Percentiles rank a stretch among this genome's conserved stretches.
Conservation (phyloP, 2,113 vertebrate species). For the Xiphias gladius region DNA sequence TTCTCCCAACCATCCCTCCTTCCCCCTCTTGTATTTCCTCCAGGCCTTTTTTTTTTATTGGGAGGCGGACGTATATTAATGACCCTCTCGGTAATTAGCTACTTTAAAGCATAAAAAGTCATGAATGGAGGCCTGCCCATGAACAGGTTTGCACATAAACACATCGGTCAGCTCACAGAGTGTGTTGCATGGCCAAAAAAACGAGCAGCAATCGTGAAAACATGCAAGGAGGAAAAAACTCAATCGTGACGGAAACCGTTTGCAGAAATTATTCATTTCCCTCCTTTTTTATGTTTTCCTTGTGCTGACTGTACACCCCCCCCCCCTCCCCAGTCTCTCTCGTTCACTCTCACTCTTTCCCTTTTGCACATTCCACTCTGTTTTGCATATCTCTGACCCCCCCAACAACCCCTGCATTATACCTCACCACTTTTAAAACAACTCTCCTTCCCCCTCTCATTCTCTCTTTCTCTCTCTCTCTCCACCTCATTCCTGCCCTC, state of each 20-base stretch:
- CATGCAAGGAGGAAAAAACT: constrained; percentile 64
- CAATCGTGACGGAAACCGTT: constrained; percentile 79
- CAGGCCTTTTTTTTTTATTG: constrained; percentile 36
- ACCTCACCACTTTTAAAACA: constrained; percentile 75
- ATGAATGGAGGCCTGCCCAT: constrained; percentile 68
- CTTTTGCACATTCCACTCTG: constrained; percentile 74
- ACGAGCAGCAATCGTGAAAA: constrained; percentile 68
- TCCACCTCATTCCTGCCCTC: constrained; percentile 66
- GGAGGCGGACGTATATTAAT: constrained; percentile 57
- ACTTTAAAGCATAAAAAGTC: constrained; percentile 64
- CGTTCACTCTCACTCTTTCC: constrained; percentile 74
- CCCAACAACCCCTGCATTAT: constrained; percentile 37
- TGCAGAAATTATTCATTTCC: constrained; percentile 85
- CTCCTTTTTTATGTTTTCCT: constrained; percentile 83
- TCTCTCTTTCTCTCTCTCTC: constrained; percentile 52
- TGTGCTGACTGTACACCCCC: constrained; percentile 77
- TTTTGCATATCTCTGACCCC: constrained; percentile 79
- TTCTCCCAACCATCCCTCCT: constrained; percentile 25
- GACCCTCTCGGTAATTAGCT: constrained; percentile 64
- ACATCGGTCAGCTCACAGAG: constrained; percentile 72
- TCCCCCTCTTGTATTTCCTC: constrained; percentile 44
- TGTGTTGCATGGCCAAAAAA: constrained; percentile 66
- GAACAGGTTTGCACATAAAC: constrained; percentile 83
- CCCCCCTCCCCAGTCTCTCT: constrained; percentile 71
- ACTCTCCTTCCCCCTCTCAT: constrained; percentile 47